Conservation (phyloP, 2,888 invertebrate species). For the Listrodromus nycthemerus region DNA sequence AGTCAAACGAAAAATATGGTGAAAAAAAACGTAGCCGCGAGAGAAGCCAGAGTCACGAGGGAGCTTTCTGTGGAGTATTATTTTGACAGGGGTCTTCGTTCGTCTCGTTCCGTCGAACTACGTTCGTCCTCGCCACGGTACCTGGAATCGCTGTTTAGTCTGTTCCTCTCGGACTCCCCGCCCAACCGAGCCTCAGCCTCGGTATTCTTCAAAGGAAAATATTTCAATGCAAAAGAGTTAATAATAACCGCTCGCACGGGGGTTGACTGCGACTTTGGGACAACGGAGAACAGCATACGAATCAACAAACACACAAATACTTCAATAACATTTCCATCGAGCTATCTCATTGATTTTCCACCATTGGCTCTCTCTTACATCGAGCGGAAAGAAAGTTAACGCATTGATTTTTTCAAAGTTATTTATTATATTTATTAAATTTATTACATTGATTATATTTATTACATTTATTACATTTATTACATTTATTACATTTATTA, state of each 20-base stretch:
- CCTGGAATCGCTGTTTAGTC: slow-evolving; percentile 80
- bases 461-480: not conserved
- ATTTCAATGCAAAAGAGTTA: slow-evolving; percentile 76
- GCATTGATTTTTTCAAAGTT: slow-evolving; percentile 19
- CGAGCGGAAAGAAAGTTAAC: not conserved
- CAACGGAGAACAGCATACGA: not conserved
- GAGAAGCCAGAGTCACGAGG: not conserved
- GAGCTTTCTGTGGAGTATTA: slow-evolving; percentile 34
- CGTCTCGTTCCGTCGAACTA: slow-evolving; percentile 57
- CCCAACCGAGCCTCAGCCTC: slow-evolving; percentile 56
- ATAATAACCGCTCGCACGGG: slow-evolving; percentile 70
- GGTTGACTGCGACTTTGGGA: slow-evolving; percentile 23
- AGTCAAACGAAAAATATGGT: not conserved
- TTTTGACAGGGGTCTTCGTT: slow-evolving; percentile 59
- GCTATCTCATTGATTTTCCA: not conserved
- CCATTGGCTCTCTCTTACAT: not conserved
- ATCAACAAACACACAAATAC: slow-evolving; percentile 5
- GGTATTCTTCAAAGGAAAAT: slow-evolving; percentile 74
- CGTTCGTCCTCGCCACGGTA: slow-evolving; percentile 68
- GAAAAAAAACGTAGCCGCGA: not conserved
- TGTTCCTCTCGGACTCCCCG: slow-evolving; percentile 71
- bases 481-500: not conserved
- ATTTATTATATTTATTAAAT: not conserved
- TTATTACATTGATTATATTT: not conserved
- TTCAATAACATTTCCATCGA: not conserved